Conservation (phyloP, 2,797 vertebrate genomes). For the Sus cebifrons region DNA sequence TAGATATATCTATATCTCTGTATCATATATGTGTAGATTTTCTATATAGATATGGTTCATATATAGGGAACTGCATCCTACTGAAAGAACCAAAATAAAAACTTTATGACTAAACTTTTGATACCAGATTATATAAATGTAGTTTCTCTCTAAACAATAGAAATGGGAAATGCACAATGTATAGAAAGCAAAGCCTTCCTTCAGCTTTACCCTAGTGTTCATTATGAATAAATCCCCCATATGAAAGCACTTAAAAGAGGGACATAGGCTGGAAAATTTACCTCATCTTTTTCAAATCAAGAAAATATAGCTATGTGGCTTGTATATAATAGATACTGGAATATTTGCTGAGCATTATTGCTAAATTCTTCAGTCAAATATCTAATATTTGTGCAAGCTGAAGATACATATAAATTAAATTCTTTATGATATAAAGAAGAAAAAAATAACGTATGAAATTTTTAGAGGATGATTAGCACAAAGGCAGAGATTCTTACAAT, state of each 20-base stretch:
- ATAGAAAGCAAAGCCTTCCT: background rate
- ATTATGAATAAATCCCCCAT: background rate
- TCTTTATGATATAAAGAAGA: constrained; percentile 12
- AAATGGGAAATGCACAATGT: background rate
- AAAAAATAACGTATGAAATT: background rate
- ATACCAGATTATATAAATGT: background rate
- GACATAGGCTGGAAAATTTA: background rate
- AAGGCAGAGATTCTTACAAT: background rate
- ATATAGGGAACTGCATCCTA: background rate
- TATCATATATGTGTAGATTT: too few relatives aligned
- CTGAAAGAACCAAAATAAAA: background rate
- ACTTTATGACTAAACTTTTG: background rate
- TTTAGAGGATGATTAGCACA: constrained; percentile 42
- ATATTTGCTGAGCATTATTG: constrained; percentile 31
- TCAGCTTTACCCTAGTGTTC: background rate
- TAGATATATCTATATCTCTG: too few relatives aligned
- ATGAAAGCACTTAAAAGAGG: background rate
- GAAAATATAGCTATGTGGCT: background rate
- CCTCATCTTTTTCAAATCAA: constrained; percentile 25
- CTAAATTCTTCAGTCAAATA: constrained; percentile 38
- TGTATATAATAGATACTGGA: background rate
- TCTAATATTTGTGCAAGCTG: background rate
- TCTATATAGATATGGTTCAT: background rate
- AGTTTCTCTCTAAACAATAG: constrained; percentile 1
- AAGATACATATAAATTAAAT: constrained; percentile 57